These are phyloP conservation scores for Urocyon cinereoargenteus DNA, from an alignment of 2,797 vertebrate genomes.

Conservation along the genomic window DNA sequence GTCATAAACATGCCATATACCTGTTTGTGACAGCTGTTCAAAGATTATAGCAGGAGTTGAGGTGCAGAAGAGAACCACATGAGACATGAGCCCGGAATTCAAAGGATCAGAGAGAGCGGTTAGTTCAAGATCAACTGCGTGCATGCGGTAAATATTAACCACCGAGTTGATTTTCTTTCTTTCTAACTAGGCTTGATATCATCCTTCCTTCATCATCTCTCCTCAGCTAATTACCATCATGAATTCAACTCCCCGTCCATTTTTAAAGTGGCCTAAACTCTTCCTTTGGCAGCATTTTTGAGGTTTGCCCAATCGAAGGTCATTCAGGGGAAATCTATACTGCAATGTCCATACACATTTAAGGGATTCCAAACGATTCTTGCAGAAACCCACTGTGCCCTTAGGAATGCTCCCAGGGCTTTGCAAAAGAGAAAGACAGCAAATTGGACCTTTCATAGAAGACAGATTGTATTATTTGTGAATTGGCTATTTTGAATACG, in stretches of 20 bases:
- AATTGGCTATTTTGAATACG: neutral
- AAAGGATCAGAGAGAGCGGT: neutral
- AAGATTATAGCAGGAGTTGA: neutral
- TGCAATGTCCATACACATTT: neutral
- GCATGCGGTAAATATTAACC: neutral
- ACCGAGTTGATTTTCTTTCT: neutral
- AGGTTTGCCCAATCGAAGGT: neutral
- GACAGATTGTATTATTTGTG: neutral
- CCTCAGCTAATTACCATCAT: neutral
- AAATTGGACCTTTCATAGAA: neutral
- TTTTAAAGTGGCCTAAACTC: neutral
- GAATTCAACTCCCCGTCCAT: neutral
- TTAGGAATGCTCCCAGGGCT: neutral
- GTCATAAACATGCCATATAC: neutral
- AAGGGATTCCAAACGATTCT: neutral
- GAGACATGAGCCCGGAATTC: neutral
- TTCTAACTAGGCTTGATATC: neutral
- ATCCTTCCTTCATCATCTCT: neutral
- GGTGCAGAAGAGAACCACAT: neutral
- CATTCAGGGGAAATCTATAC: neutral
- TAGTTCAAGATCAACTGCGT: neutral
- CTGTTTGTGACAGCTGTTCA: neutral
- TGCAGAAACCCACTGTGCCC: neutral
- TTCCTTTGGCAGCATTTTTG: neutral
- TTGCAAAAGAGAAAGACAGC: constrained; percentile 8